Evolutionary conservation across 1,140 invertebrate genomes (phyloP).

Genomic region (Helicoverpa zea): DNA sequence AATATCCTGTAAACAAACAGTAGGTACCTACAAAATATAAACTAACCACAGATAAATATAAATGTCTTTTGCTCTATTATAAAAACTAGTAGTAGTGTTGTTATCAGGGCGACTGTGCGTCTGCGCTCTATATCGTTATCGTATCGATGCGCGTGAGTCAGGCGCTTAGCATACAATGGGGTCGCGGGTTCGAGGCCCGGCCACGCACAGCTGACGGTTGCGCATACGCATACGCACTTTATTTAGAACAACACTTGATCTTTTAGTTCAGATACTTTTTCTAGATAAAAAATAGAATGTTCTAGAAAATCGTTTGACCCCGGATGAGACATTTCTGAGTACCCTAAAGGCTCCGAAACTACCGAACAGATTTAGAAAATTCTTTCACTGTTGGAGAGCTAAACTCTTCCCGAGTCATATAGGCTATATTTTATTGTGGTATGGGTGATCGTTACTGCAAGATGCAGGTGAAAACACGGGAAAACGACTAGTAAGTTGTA

Average conservation of each 20-base stretch:
- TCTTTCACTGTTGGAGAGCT: too few relatives aligned
- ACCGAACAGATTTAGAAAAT: too few relatives aligned
- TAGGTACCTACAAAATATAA: too few relatives aligned
- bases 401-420: too few relatives aligned
- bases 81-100: conserved; percentile 12
- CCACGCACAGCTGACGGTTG: conserved; percentile 11
- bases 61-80: background rate
- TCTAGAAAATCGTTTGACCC: background rate
- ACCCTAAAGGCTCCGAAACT: too few relatives aligned
- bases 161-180: conserved; percentile 65
- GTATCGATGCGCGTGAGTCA: conserved; percentile 57
- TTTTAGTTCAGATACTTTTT: conserved; percentile 8
- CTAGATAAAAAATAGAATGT: too few relatives aligned
- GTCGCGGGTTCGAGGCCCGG: conserved; percentile 59
- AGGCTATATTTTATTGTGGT: too few relatives aligned
- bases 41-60: background rate
- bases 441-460: too few relatives aligned
- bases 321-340: background rate
- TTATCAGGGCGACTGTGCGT: conserved; percentile 27
- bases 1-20: background rate
- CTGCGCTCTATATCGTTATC: conserved; percentile 18
- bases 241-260: conserved; percentile 7
- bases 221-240: background rate
- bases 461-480: too few relatives aligned
- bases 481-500: too few relatives aligned